Evolutionary conservation across 2,888 invertebrate species (phyloP).

Genomic region (Sesamia inferens): DNA sequence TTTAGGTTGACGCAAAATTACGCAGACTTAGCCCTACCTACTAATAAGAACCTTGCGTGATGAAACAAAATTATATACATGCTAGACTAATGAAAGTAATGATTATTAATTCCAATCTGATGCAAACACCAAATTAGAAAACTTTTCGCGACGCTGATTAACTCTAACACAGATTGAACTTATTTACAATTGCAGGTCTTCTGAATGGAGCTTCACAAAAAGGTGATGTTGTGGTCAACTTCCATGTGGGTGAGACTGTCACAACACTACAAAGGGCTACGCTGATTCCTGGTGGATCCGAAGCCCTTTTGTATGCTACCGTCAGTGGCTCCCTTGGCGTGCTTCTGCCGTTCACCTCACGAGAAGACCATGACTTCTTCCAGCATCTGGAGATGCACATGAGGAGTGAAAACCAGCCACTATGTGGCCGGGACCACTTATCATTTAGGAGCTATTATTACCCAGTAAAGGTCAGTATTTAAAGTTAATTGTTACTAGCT

Average conservation of each 20-base stretch:
- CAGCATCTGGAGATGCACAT: constrained; percentile 99
- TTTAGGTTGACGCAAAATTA: neutral
- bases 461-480: constrained; percentile 94
- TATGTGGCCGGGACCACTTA: constrained; percentile 99
- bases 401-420: constrained; percentile 98
- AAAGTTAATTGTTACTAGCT: neutral
- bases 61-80: constrained; percentile 87
- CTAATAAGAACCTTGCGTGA: constrained; percentile 67
- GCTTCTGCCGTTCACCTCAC: constrained; percentile 97
- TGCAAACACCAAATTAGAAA: constrained; percentile 4
- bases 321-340: constrained; percentile 98
- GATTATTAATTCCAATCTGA: constrained; percentile 82
- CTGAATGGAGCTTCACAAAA: constrained; percentile 99
- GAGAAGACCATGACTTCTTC: constrained; percentile 99
- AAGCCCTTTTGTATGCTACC: constrained; percentile 98
- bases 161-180: constrained; percentile 12
- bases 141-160: neutral
- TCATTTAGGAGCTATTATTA: constrained; percentile 99
- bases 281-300: constrained; percentile 98
- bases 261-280: constrained; percentile 99
- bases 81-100: constrained; percentile 89
- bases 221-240: constrained; percentile 97
- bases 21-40: neutral
- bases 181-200: constrained; percentile 90
- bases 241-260: constrained; percentile 98